Conservation (phyloP, 2,113 vertebrate genomes). For the Oceanodroma tethys region DNA sequence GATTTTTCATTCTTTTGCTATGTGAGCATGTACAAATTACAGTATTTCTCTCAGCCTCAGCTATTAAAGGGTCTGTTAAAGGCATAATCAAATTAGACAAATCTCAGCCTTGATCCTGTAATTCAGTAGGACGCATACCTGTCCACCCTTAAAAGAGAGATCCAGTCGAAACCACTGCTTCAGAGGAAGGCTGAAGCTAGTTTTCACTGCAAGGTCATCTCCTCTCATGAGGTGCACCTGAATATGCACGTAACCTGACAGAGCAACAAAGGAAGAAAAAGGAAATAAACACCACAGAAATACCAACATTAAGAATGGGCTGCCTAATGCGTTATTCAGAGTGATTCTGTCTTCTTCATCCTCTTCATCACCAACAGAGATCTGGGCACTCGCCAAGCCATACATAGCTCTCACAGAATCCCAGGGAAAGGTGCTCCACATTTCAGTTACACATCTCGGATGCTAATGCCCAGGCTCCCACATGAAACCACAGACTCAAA, state of each 20-base stretch:
- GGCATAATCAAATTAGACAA: neutral
- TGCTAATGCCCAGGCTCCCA: neutral
- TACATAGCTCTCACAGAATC: neutral
- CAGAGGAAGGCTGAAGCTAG: slow-evolving; percentile 74
- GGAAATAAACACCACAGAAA: neutral
- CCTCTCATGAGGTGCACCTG: slow-evolving; percentile 81
- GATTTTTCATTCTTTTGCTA: neutral
- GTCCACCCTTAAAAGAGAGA: slow-evolving; percentile 76
- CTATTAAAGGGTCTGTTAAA: neutral
- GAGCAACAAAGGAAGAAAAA: neutral
- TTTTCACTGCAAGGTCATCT: slow-evolving; percentile 80
- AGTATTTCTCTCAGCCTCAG: neutral
- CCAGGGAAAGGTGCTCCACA: neutral
- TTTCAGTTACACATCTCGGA: neutral
- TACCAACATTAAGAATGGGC: neutral
- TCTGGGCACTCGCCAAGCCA: neutral
- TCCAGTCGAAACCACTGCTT: slow-evolving; percentile 87
- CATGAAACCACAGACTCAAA: neutral
- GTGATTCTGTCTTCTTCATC: neutral
- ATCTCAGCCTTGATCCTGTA: neutral
- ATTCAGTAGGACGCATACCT: slow-evolving; percentile 69
- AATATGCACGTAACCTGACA: slow-evolving; percentile 82
- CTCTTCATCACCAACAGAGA: neutral
- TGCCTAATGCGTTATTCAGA: neutral
- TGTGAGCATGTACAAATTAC: neutral